These are phyloP conservation scores for Anguilla anguilla DNA, from an alignment of 2,797 vertebrate species.

Conservation along the genomic window DNA sequence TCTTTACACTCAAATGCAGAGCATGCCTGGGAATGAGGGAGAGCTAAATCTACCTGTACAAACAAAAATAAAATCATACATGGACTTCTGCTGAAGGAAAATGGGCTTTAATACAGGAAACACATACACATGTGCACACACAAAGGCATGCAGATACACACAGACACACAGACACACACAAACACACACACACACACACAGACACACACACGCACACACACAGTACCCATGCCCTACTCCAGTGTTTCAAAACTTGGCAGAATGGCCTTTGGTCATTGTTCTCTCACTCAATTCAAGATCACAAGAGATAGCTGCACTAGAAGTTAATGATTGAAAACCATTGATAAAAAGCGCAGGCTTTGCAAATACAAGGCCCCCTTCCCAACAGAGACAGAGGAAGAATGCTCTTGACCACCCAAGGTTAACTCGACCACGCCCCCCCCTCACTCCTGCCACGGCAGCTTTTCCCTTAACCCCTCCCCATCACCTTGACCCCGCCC, in stretches of 20 bases:
- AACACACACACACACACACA: neutral
- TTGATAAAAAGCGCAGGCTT: neutral
- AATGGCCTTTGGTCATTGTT: conserved; percentile 4
- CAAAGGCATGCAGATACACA: conserved; percentile 88
- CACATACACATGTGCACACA: conserved; percentile 87
- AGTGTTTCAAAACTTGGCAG: conserved; percentile 27
- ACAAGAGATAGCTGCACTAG: neutral
- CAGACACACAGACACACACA: conserved; percentile 51
- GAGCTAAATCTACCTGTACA: neutral
- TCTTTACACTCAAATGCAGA: conserved; percentile 88
- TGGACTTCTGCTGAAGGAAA: conserved; percentile 89
- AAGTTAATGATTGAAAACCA: neutral
- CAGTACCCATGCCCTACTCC: conserved; percentile 37
- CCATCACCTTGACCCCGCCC: neutral
- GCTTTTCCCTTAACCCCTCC: neutral
- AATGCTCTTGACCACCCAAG: no score
- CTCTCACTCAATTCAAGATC: neutral
- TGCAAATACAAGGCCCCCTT: conserved; percentile 34
- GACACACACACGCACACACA: neutral
- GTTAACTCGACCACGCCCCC: neutral
- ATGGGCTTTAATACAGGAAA: conserved; percentile 93
- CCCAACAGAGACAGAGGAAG: neutral
- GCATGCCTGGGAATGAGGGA: neutral
- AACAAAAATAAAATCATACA: neutral
- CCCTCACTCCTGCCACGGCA: neutral